phyloP scores from a whole-genome alignment of 1,140 invertebrate species.

The Heliconius melpomene region DNA sequence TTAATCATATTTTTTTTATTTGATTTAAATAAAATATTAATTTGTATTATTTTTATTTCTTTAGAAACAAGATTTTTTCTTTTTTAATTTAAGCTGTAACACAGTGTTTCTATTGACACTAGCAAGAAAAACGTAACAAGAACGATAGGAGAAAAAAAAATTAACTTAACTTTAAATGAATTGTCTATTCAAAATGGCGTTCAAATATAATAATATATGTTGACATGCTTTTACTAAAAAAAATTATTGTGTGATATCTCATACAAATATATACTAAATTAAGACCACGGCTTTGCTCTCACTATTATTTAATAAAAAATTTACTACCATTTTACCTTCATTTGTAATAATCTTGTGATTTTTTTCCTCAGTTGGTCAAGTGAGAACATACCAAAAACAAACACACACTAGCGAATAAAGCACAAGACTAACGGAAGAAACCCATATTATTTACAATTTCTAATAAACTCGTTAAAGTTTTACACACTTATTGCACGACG shows the following conservation, averaged over 20 bases:
- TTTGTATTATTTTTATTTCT: neutral
- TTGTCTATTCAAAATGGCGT: slow-evolving; percentile 4
- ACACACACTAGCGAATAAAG: slow-evolving; percentile 2
- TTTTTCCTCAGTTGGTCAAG: slow-evolving; percentile 16
- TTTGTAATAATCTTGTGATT: neutral
- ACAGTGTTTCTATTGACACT: slow-evolving; percentile 12
- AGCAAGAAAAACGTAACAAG: slow-evolving; percentile 7
- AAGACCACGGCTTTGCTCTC: neutral
- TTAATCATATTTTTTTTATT: neutral
- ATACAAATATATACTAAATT: slow-evolving; percentile 6
- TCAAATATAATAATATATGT: neutral
- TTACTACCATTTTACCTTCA: too few species aligned
- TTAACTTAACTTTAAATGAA: slow-evolving; percentile 11
- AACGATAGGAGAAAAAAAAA: neutral
- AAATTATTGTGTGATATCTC: neutral
- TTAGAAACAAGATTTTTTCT: neutral
- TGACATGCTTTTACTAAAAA: slow-evolving; percentile 4
- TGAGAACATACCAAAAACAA: slow-evolving; percentile 15
- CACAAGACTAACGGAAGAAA: neutral
- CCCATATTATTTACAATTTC: slow-evolving; percentile 19
- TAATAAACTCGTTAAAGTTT: neutral
- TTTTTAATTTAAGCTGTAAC: neutral
- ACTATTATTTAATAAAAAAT: neutral
- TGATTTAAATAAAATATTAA: neutral
- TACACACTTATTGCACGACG: slow-evolving; percentile 27